Percentiles rank a stretch among this genome's conserved stretches.
These are phyloP conservation scores for Anguilla japonica DNA, from an alignment of 2,113 vertebrate genomes.

Conservation along the genomic window DNA sequence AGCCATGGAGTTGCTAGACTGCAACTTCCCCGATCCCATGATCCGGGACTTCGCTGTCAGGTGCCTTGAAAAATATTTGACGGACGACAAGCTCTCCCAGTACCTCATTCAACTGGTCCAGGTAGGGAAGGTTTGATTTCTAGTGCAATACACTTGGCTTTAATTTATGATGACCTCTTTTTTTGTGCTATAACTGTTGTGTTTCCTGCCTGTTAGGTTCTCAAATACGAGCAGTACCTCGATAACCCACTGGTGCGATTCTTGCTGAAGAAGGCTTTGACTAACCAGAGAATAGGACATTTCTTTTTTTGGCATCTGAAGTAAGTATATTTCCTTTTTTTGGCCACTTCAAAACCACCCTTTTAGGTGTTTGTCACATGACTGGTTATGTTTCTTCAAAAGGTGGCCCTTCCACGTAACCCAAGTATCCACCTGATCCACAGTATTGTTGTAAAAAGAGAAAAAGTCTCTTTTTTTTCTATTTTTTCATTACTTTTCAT, in stretches of 20 bases:
- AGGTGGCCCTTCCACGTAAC: too few relatives aligned
- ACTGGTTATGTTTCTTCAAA: background rate
- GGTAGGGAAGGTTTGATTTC: background rate
- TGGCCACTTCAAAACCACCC: background rate
- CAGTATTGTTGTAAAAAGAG: background rate
- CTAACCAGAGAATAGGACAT: conserved; percentile 96
- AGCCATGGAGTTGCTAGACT: conserved; percentile 96
- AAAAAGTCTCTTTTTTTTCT: too few relatives aligned
- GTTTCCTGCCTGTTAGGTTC: conserved; percentile 72
- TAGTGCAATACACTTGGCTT: background rate
- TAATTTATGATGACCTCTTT: background rate
- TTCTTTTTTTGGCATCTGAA: conserved; percentile 99
- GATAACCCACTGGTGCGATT: conserved; percentile 94
- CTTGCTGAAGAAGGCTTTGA: conserved; percentile 95
- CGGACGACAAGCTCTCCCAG: conserved; percentile 95
- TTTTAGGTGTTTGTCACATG: background rate
- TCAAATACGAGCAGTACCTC: conserved; percentile 97
- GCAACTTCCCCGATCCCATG: conserved; percentile 95
- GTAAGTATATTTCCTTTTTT: conserved; percentile 69
- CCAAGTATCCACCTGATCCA: too few relatives aligned
- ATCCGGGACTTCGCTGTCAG: conserved; percentile 92
- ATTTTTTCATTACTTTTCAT: background rate
- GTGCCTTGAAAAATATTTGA: conserved; percentile 92
- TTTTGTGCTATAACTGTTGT: background rate
- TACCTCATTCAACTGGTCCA: conserved; percentile 63